Conservation (phyloP, 1,140 invertebrate genomes). For the Drosophila simulans region DNA sequence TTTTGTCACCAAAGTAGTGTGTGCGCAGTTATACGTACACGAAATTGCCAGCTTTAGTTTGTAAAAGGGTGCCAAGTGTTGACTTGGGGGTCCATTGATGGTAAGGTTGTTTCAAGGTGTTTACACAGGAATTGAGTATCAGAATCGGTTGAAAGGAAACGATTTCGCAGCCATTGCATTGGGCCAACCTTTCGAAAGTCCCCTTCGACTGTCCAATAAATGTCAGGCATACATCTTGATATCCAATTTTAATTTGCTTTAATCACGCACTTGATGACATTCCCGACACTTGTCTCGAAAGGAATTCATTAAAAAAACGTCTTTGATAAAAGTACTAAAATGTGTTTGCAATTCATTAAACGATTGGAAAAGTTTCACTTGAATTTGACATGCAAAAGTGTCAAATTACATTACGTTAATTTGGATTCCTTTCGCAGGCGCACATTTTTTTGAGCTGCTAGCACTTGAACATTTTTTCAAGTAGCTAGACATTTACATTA, state of each 20-base stretch:
- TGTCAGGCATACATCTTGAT: conserved; percentile 62
- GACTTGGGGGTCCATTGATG: conserved; percentile 7
- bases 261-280: conserved; percentile 31
- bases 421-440: conserved; percentile 49
- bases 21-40: conserved; percentile 10
- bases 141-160: conserved; percentile 6
- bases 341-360: conserved; percentile 53
- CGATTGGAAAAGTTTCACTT: conserved; percentile 57
- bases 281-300: conserved; percentile 49
- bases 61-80: conserved; percentile 17
- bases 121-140: conserved; percentile 11
- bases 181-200: neutral
- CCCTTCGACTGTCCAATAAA: conserved; percentile 63
- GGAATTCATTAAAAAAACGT: conserved; percentile 66
- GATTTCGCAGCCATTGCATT: conserved; percentile 15
- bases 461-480: conserved; percentile 18
- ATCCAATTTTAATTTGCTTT: conserved; percentile 53
- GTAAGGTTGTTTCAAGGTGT: conserved; percentile 48
- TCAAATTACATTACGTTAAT: conserved; percentile 78
- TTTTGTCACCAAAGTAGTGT: conserved; percentile 11
- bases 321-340: conserved; percentile 39
- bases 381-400: conserved; percentile 69
- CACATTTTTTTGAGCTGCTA: conserved; percentile 33
- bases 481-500: neutral
- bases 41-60: conserved; percentile 32